Evolutionary conservation across 2,888 invertebrate genomes (phyloP).

Genomic region (Phymatocera aterrima): DNA sequence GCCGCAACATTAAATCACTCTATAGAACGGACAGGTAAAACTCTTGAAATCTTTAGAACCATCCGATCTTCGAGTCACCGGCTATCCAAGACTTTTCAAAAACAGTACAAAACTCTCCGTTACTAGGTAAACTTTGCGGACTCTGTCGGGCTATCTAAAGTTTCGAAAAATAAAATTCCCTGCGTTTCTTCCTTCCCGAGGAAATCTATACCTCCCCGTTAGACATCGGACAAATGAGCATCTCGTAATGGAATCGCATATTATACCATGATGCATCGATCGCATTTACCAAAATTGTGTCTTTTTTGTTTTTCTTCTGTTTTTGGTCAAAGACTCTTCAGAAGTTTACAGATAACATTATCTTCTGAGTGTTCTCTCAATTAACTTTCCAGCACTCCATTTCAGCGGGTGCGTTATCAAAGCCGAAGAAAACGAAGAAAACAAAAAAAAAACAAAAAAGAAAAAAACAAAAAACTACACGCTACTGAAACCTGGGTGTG

Average conservation of each 20-base stretch:
- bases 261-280: too few species aligned
- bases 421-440: neutral
- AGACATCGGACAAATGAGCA: neutral
- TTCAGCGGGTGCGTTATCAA: neutral
- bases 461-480: neutral
- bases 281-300: too few species aligned
- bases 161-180: neutral
- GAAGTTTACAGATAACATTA: neutral
- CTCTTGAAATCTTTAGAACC: neutral
- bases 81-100: neutral
- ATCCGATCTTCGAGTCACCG: slow-evolving; percentile 18
- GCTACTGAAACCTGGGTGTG: neutral
- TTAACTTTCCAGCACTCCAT: neutral
- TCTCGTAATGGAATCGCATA: too few species aligned
- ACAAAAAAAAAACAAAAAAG: neutral
- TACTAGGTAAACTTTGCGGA: neutral
- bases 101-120: neutral
- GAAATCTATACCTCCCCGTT: neutral
- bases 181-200: neutral
- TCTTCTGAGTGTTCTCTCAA: neutral
- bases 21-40: slow-evolving; percentile 24
- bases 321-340: neutral
- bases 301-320: too few species aligned
- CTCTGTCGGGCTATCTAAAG: neutral
- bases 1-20: slow-evolving; percentile 10